Conservation (phyloP, 2,888 invertebrate genomes). For the Andrena marginata region DNA sequence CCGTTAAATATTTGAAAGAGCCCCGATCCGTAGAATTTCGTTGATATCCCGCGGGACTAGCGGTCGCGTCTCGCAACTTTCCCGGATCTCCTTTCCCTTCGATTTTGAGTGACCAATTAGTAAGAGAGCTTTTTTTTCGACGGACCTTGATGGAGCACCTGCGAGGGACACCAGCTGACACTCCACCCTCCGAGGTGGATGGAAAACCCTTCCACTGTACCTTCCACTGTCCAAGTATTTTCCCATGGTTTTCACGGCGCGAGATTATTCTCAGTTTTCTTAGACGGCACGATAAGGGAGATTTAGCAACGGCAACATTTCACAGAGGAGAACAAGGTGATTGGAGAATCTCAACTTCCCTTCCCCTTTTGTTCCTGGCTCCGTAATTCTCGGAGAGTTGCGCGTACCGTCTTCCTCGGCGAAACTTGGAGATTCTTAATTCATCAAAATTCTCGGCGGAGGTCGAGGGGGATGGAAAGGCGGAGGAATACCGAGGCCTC, state of each 20-base stretch:
- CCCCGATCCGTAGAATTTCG: conserved; percentile 75
- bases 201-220: not conserved
- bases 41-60: conserved; percentile 75
- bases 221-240: not conserved
- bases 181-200: not conserved
- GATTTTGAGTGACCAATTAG: conserved; percentile 72
- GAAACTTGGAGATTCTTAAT: conserved; percentile 34
- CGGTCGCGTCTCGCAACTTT: conserved; percentile 67
- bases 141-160: conserved; percentile 10
- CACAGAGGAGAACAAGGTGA: no score
- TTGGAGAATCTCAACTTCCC: no score
- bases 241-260: not conserved
- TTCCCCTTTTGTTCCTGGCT: no score
- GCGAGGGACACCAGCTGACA: not conserved
- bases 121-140: conserved; percentile 60
- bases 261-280: not conserved
- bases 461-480: conserved; percentile 13
- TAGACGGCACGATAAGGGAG: not conserved
- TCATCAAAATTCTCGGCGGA: conserved; percentile 41
- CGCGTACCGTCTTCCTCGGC: not conserved
- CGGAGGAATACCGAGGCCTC: conserved; percentile 15
- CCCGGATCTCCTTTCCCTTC: conserved; percentile 55
- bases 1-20: conserved; percentile 81
- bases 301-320: not conserved
- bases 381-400: not conserved